Evolutionary conservation across 92 coral and sea anemone species (phyloP), one percentile per base, ranked within the genome.

Genomic region (Blastomussa wellsi): DNA sequence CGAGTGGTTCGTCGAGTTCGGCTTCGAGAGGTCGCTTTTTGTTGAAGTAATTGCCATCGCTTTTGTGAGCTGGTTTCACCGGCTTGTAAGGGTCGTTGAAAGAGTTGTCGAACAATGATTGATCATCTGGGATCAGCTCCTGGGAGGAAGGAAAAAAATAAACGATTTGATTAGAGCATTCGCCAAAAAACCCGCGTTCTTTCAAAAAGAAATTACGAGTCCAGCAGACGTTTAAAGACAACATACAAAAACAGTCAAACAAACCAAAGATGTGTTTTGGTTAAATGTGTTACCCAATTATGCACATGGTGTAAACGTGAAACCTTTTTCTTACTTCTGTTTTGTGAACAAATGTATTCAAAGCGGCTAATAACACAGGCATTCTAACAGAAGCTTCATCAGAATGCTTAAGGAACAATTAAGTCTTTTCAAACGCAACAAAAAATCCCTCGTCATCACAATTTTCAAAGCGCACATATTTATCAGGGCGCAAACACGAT

Each of bases 51-150:
- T 89, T 86, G 29, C 86, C 82, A 32, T 90, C 95, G 65, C 79
- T 90, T 62, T 95, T 93, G 59, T 74, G 77, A 16, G 80, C 79
- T 41, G 97, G 86, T 80, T 97, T 97, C 20, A 91, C 72, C 9
- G 99, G 99, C 74, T 97, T 97, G 91, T 93, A 97, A 6, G 97
- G 95, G 69, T 97, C 99, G 78, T 91, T 89, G 91, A 94, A 94
- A 5, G 93, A 87, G 24, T 96, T 89, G 70, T 97, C 99, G 79
- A 97, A 97, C 38, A 97, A 84, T 16, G 99, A 97, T 70, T 97
- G 99, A 41, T 97, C 99, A 55, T 97, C 99, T 4, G 95, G 72
- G 32, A 94, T 91, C 62, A 96, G 75, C 38, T 93, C 96, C 94
- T 88, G 67, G 57, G 73, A 32, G 69, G 65, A 83, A 77, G 15